These are phyloP conservation scores for Eristalinus sepulchralis DNA, from an alignment of 2,888 invertebrate genomes.

Conservation along the genomic window DNA sequence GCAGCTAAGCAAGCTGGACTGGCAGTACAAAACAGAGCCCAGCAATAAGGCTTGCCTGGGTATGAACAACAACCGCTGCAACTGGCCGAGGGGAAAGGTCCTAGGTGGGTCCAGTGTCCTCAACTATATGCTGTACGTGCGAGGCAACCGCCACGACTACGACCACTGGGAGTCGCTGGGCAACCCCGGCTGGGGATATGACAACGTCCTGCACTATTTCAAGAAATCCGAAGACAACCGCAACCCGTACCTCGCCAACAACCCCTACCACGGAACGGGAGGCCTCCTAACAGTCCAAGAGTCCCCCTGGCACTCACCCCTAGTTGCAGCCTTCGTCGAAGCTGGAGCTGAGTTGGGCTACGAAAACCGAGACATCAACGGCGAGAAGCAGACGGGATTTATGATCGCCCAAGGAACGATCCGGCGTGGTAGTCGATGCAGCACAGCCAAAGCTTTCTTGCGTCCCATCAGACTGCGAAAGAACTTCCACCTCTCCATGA, in stretches of 20 bases:
- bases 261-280: constrained; percentile 86
- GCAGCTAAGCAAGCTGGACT: constrained; percentile 92
- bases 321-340: constrained; percentile 91
- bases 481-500: constrained; percentile 91
- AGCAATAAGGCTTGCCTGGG: constrained; percentile 90
- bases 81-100: constrained; percentile 94
- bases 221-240: constrained; percentile 94
- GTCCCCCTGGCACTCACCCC: constrained; percentile 91
- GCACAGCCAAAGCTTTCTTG: constrained; percentile 93
- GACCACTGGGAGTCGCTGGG: constrained; percentile 93
- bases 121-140: constrained; percentile 95
- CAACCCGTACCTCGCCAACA: constrained; percentile 88
- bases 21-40: constrained; percentile 94
- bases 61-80: constrained; percentile 90
- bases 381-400: constrained; percentile 89
- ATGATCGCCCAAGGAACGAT: constrained; percentile 92
- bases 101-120: constrained; percentile 93
- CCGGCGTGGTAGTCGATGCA: constrained; percentile 89
- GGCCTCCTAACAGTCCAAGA: constrained; percentile 91
- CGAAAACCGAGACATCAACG: constrained; percentile 91
- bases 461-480: constrained; percentile 88
- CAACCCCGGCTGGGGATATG: constrained; percentile 94
- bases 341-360: constrained; percentile 92
- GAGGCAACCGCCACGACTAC: constrained; percentile 92
- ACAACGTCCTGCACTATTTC: constrained; percentile 92